Evolutionary conservation across 2,797 vertebrate species (phyloP).

Genomic region (Coluber constrictor): DNA sequence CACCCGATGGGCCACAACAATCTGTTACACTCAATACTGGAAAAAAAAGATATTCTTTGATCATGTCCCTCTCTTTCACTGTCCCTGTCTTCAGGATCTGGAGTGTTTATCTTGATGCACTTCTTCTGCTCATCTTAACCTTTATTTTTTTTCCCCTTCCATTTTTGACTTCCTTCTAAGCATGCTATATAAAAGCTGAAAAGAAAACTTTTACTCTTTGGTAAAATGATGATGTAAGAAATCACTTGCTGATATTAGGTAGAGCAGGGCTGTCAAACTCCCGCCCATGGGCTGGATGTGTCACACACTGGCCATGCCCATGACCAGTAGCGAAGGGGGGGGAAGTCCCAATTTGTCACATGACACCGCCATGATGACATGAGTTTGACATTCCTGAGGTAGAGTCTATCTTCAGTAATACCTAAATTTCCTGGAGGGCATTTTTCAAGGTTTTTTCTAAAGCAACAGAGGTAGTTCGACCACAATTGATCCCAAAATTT

Average conservation of each 20-base stretch:
- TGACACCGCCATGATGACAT: too few species aligned
- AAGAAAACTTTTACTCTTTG: conserved; percentile 57
- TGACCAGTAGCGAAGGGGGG: too few species aligned
- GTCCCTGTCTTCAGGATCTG: not conserved
- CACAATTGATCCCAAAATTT: not conserved
- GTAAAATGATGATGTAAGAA: conserved; percentile 57
- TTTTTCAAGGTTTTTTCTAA: conserved; percentile 54
- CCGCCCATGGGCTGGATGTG: too few species aligned
- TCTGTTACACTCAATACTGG: conserved; percentile 39
- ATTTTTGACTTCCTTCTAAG: conserved; percentile 46
- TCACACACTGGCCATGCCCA: too few species aligned
- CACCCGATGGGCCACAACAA: too few species aligned
- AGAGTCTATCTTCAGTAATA: conserved; percentile 64
- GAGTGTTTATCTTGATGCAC: not conserved
- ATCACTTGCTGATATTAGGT: conserved; percentile 66
- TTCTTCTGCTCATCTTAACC: not conserved
- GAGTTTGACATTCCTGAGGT: conserved; percentile 10
- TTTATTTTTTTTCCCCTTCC: not conserved
- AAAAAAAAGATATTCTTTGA: conserved; percentile 52
- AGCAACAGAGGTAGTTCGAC: conserved; percentile 27
- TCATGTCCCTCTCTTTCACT: not conserved
- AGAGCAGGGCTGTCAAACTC: conserved; percentile 37
- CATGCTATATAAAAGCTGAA: conserved; percentile 51
- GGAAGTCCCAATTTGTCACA: too few species aligned
- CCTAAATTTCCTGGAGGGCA: conserved; percentile 58